phyloP scores from a whole-genome alignment of 2,113 vertebrate species.

The Seriola rivoliana region DNA sequence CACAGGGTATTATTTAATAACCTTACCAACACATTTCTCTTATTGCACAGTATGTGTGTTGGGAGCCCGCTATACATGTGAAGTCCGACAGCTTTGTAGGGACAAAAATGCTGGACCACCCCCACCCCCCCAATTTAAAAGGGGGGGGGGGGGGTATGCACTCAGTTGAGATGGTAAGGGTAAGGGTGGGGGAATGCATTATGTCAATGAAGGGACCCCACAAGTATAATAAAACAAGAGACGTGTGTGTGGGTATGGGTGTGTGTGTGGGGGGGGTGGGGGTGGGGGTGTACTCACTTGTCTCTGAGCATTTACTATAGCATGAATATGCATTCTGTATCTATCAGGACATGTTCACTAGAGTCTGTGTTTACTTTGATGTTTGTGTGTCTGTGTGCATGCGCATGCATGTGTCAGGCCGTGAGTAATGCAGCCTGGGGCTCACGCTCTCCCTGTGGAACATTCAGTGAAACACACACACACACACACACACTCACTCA shows the following conservation, averaged over 20 bases:
- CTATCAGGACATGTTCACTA: conserved; percentile 24
- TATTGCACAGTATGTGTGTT: too few species aligned
- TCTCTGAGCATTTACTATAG: conserved; percentile 30
- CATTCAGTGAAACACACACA: conserved; percentile 49
- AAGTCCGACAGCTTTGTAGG: too few species aligned
- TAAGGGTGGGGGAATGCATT: too few species aligned
- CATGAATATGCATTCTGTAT: conserved; percentile 26
- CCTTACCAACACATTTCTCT: neutral
- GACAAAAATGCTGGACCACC: too few species aligned
- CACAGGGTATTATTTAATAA: conserved; percentile 51
- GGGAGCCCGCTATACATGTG: too few species aligned
- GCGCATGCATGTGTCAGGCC: conserved; percentile 44
- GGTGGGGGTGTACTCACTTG: neutral
- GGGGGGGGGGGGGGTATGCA: too few species aligned
- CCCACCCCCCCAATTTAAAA: too few species aligned
- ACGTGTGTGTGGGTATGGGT: conserved; percentile 4
- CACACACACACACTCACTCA: conserved; percentile 7
- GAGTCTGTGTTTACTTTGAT: conserved; percentile 9
- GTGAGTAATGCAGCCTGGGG: conserved; percentile 67
- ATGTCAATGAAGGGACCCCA: too few species aligned
- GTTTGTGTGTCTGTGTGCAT: conserved; percentile 25
- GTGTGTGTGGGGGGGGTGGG: neutral
- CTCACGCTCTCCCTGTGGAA: conserved; percentile 59
- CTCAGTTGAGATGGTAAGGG: too few species aligned
- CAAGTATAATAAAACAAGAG: too few species aligned